phyloP scores from a whole-genome alignment of 2,113 vertebrate genomes.

The Takifugu flavidus region DNA sequence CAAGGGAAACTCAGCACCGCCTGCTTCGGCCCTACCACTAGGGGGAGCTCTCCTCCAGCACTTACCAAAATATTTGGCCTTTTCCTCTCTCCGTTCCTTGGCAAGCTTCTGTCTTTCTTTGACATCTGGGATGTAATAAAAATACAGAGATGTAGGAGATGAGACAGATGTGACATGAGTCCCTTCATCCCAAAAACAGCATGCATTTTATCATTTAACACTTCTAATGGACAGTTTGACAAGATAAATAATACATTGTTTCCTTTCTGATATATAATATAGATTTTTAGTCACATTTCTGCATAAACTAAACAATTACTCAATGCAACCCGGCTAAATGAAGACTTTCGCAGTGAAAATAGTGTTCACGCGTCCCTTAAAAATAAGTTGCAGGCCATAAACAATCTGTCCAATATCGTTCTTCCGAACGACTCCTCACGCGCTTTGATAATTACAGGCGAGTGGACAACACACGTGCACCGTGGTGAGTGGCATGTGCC shows the following conservation, averaged over 20 bases:
- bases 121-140: conserved; percentile 68
- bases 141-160: neutral
- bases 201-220: neutral
- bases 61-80: conserved; percentile 94
- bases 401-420: too few relatives aligned
- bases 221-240: conserved; percentile 12
- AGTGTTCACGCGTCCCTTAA: too few relatives aligned
- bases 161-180: neutral
- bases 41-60: conserved; percentile 53
- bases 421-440: too few relatives aligned
- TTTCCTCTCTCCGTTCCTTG: conserved; percentile 88
- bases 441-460: too few relatives aligned
- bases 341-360: too few relatives aligned
- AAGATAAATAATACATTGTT: neutral
- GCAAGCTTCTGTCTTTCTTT: conserved; percentile 90
- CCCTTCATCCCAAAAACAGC: neutral
- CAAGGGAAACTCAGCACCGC: neutral
- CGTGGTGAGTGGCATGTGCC: too few relatives aligned
- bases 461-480: too few relatives aligned
- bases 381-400: too few relatives aligned
- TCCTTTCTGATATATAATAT: too few relatives aligned
- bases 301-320: too few relatives aligned
- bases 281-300: too few relatives aligned
- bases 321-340: too few relatives aligned
- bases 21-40: conserved; percentile 50